phyloP scores from a whole-genome alignment of 1,140 invertebrate genomes.

The Eulimnadia texana region DNA sequence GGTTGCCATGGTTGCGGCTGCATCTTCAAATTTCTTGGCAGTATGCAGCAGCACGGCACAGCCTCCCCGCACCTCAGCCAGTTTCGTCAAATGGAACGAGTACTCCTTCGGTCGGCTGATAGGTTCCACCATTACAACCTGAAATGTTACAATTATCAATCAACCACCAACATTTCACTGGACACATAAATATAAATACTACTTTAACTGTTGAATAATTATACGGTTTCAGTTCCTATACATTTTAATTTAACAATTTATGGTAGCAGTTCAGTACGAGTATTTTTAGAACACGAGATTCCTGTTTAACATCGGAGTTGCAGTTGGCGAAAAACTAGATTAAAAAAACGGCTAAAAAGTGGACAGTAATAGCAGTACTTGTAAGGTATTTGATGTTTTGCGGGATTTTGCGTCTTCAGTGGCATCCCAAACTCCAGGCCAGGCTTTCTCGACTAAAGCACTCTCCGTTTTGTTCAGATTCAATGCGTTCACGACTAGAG shows the following conservation, averaged over 20 bases:
- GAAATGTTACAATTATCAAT: neutral
- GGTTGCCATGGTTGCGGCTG: neutral
- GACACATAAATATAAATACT: too few species aligned
- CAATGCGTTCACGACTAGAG: slow-evolving; percentile 40
- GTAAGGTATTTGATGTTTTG: slow-evolving; percentile 17
- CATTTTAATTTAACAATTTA: too few species aligned
- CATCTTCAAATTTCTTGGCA: neutral
- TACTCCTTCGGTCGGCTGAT: slow-evolving; percentile 16
- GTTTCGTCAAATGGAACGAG: neutral
- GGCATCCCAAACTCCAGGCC: slow-evolving; percentile 4
- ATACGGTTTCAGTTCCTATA: too few species aligned
- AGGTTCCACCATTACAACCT: slow-evolving; percentile 14
- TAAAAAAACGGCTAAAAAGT: too few species aligned
- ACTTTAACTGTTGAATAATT: too few species aligned
- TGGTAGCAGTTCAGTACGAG: neutral
- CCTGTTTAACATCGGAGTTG: too few species aligned
- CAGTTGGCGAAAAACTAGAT: too few species aligned
- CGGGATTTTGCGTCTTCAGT: slow-evolving; percentile 11
- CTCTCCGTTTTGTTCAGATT: slow-evolving; percentile 16
- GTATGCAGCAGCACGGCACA: neutral
- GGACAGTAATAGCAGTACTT: too few species aligned
- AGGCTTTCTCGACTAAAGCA: slow-evolving; percentile 16
- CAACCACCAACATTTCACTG: neutral
- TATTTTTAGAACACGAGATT: neutral
- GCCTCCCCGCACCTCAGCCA: neutral